Evolutionary conservation across 2,113 vertebrate genomes (phyloP).

Genomic region (Capricornis sumatraensis): DNA sequence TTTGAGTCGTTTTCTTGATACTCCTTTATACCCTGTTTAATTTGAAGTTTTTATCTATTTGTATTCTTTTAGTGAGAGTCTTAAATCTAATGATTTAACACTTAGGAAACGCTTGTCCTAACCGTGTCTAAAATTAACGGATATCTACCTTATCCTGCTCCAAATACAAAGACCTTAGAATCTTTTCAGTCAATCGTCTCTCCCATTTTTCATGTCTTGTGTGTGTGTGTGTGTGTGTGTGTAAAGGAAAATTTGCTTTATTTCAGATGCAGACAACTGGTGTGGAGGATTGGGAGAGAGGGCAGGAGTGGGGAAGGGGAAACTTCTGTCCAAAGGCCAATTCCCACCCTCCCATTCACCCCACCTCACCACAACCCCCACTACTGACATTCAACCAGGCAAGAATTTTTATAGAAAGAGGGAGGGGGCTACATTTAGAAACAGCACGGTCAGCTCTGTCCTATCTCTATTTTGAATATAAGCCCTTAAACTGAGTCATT

Average conservation of each 20-base stretch:
- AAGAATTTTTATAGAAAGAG: neutral
- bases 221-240: neutral
- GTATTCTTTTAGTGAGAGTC: neutral
- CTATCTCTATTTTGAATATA: neutral
- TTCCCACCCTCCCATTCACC: neutral
- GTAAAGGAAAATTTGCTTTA: neutral
- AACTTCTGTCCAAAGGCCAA: neutral
- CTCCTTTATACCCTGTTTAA: neutral
- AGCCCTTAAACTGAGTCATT: neutral
- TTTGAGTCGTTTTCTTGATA: neutral
- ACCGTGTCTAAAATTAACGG: neutral
- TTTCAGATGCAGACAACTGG: neutral
- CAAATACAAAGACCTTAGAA: neutral
- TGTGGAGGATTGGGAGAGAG: neutral
- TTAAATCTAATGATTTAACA: neutral
- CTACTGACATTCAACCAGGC: neutral
- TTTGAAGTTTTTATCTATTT: neutral
- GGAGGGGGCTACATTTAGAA: neutral
- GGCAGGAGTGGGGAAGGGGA: neutral
- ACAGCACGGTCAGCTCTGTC: neutral
- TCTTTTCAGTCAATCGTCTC: neutral
- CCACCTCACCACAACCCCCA: neutral
- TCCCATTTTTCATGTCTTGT: neutral
- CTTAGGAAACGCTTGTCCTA: neutral
- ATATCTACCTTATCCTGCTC: neutral